Conservation (phyloP, 1,140 invertebrate genomes). For the Pogonomyrmex barbatus region DNA sequence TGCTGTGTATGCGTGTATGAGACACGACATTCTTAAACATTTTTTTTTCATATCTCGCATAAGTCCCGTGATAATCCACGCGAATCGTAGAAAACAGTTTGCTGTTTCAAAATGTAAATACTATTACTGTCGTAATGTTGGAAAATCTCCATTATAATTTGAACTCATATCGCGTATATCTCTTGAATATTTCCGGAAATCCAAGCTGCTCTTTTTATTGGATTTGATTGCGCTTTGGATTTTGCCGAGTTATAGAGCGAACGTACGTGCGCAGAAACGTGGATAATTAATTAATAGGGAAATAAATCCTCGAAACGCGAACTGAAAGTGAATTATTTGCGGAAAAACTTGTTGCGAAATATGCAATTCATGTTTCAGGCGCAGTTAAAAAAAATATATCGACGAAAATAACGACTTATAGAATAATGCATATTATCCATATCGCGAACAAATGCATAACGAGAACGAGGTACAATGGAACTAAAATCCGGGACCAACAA, state of each 20-base stretch:
- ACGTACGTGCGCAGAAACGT: background rate
- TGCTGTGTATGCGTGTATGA: too few relatives aligned
- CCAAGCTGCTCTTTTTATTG: slow-evolving; percentile 16
- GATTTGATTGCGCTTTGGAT: slow-evolving; percentile 20
- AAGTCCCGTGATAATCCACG: slow-evolving; percentile 34
- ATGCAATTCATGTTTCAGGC: background rate
- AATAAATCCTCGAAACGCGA: background rate
- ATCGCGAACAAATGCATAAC: slow-evolving; percentile 25
- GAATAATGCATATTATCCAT: slow-evolving; percentile 41
- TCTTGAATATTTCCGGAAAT: slow-evolving; percentile 27
- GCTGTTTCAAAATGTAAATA: slow-evolving; percentile 59
- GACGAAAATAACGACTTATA: slow-evolving; percentile 1
- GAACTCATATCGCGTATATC: slow-evolving; percentile 40
- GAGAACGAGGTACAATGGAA: slow-evolving; percentile 34
- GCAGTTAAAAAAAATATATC: slow-evolving; percentile 8
- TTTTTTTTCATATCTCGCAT: slow-evolving; percentile 52
- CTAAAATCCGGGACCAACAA: slow-evolving; percentile 43
- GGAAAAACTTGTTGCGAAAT: slow-evolving; percentile 1
- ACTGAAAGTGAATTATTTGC: slow-evolving; percentile 8
- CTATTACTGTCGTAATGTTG: slow-evolving; percentile 42
- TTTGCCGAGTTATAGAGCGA: background rate
- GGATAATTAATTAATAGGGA: slow-evolving; percentile 5
- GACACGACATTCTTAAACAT: slow-evolving; percentile 24
- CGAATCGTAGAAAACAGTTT: slow-evolving; percentile 17
- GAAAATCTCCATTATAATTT: slow-evolving; percentile 49